These are phyloP conservation scores for Hippocampus comes DNA, from an alignment of 2,113 vertebrate species.

Conservation along the genomic window DNA sequence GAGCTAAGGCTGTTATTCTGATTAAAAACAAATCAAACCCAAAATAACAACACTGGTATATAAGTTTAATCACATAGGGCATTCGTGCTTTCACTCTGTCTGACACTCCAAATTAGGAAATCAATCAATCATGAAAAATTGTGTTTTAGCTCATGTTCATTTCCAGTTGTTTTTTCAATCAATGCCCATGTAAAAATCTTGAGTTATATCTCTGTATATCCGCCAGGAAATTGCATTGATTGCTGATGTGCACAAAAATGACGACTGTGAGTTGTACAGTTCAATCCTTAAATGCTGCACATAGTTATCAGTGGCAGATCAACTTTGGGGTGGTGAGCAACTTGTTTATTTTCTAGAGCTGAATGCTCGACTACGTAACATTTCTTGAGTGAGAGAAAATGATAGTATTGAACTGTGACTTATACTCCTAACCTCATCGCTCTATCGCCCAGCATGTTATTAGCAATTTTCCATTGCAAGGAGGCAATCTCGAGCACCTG, in stretches of 20 bases:
- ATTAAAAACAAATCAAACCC: not conserved
- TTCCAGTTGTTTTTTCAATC: slow-evolving; percentile 26
- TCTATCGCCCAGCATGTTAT: slow-evolving; percentile 3
- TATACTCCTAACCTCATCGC: slow-evolving; percentile 7
- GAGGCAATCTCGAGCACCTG: slow-evolving; percentile 31
- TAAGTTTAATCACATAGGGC: slow-evolving; percentile 43
- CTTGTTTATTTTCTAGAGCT: not conserved
- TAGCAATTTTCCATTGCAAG: slow-evolving; percentile 31
- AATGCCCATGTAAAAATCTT: slow-evolving; percentile 18
- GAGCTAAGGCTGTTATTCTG: slow-evolving; percentile 24
- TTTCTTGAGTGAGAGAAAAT: slow-evolving; percentile 3
- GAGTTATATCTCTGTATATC: not conserved
- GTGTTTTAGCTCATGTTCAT: slow-evolving; percentile 42
- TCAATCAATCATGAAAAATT: slow-evolving; percentile 39
- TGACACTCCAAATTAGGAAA: slow-evolving; percentile 33
- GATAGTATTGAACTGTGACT: not conserved
- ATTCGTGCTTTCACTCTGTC: slow-evolving; percentile 46
- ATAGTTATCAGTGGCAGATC: slow-evolving; percentile 23
- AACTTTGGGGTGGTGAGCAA: slow-evolving; percentile 25
- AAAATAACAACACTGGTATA: slow-evolving; percentile 54
- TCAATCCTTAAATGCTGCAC: slow-evolving; percentile 41
- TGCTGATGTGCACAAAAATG: slow-evolving; percentile 44
- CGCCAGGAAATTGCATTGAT: slow-evolving; percentile 41
- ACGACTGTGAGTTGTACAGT: slow-evolving; percentile 34
- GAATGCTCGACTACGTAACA: slow-evolving; percentile 25